phyloP scores from a whole-genome alignment of 2,797 vertebrate species.

The Mormyrus hasselquistii region DNA sequence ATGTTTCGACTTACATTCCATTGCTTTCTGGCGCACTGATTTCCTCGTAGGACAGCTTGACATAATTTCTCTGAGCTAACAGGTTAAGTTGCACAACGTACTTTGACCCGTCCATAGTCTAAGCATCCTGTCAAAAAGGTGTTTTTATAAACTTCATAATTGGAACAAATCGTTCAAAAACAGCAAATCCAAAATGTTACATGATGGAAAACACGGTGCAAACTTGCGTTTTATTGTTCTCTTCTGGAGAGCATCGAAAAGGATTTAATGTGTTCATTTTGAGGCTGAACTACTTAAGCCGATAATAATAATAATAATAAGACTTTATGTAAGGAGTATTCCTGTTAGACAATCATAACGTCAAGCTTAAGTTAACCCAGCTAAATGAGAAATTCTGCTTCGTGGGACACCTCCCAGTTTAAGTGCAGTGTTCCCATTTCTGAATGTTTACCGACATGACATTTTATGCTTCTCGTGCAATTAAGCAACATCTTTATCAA shows the following conservation, averaged over 20 bases:
- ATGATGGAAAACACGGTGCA: not conserved
- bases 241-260: not conserved
- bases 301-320: not conserved
- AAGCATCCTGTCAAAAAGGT: not conserved
- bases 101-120: conserved; percentile 44
- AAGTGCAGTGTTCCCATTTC: not conserved
- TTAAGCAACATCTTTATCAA: not conserved
- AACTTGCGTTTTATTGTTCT: not conserved
- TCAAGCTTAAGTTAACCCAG: not conserved
- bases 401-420: not conserved
- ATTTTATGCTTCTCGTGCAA: not conserved
- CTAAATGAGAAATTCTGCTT: not conserved
- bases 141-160: not conserved
- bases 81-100: conserved; percentile 46
- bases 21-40: conserved; percentile 45
- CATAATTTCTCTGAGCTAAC: conserved; percentile 21
- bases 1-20: conserved; percentile 50
- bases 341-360: not conserved
- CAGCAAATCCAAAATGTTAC: not conserved
- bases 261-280: not conserved
- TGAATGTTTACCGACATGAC: not conserved
- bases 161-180: not conserved
- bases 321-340: not conserved
- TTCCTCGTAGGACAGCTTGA: conserved; percentile 34
- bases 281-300: not conserved